These are phyloP conservation scores for Prunella strophiata DNA, from an alignment of 2,797 vertebrate genomes.

Conservation along the genomic window DNA sequence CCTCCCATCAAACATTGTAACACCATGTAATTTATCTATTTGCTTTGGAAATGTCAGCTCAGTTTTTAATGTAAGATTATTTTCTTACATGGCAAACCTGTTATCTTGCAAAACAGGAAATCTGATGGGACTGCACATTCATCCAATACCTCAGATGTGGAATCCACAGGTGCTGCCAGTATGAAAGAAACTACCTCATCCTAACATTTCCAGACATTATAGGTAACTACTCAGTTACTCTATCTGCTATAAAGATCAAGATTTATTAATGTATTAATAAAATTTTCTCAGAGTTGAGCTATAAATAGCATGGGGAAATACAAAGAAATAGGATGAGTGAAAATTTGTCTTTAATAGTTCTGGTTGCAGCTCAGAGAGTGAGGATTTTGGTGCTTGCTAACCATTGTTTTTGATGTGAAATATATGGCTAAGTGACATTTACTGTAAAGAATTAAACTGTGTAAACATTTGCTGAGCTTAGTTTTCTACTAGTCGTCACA, in stretches of 20 bases:
- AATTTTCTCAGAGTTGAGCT: not conserved
- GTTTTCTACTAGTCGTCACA: not conserved
- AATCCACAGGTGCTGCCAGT: conserved; percentile 91
- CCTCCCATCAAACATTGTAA: not conserved
- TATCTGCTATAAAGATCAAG: not conserved
- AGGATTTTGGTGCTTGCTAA: not conserved
- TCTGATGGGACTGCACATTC: conserved; percentile 87
- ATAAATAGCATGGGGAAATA: not conserved
- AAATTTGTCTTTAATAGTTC: not conserved
- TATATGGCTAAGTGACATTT: not conserved
- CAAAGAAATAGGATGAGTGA: not conserved
- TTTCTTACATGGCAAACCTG: conserved; percentile 56
- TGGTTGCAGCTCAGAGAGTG: not conserved
- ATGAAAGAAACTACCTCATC: conserved; percentile 99
- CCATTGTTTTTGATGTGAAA: not conserved
- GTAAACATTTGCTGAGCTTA: not conserved
- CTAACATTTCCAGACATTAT: conserved; percentile 92
- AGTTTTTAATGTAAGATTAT: conserved; percentile 27
- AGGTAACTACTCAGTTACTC: conserved; percentile 75
- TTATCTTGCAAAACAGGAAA: conserved; percentile 75
- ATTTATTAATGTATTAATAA: not conserved
- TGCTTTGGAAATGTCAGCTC: conserved; percentile 8
- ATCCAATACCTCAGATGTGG: conserved; percentile 91
- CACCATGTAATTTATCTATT: not conserved
- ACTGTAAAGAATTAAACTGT: not conserved